Conservation (phyloP, 2,888 invertebrate genomes). For the Cephus pulcher region DNA sequence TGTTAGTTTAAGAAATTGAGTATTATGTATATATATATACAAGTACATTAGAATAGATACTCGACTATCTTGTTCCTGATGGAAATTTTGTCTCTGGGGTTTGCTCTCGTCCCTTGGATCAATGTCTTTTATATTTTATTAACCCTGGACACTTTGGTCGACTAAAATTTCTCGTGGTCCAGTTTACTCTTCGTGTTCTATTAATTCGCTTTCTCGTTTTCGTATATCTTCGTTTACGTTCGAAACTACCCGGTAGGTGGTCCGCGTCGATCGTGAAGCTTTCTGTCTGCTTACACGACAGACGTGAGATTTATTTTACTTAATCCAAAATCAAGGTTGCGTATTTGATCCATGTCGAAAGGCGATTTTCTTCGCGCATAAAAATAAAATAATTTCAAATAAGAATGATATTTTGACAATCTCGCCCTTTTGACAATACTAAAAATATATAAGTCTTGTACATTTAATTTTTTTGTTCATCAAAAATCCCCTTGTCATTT, state of each 20-base stretch:
- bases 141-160: background rate
- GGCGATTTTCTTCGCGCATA: background rate
- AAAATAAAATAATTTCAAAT: background rate
- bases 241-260: background rate
- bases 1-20: background rate
- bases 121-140: background rate
- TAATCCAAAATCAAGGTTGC: background rate
- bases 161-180: background rate
- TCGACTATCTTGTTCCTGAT: background rate
- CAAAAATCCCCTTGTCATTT: too few species aligned
- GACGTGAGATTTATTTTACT: background rate
- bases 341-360: background rate
- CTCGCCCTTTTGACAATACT: background rate
- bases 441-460: too few species aligned
- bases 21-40: background rate
- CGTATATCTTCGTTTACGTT: background rate
- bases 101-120: background rate
- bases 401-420: background rate
- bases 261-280: background rate
- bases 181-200: background rate
- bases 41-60: background rate
- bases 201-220: background rate
- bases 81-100: background rate
- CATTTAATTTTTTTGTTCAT: fast-evolving
- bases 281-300: background rate